A percentile compares a stretch with the other conserved stretches of the same genome.
These are phyloP conservation scores for Alloplasta piceator DNA, from an alignment of 2,888 invertebrate genomes.

Conservation along the genomic window DNA sequence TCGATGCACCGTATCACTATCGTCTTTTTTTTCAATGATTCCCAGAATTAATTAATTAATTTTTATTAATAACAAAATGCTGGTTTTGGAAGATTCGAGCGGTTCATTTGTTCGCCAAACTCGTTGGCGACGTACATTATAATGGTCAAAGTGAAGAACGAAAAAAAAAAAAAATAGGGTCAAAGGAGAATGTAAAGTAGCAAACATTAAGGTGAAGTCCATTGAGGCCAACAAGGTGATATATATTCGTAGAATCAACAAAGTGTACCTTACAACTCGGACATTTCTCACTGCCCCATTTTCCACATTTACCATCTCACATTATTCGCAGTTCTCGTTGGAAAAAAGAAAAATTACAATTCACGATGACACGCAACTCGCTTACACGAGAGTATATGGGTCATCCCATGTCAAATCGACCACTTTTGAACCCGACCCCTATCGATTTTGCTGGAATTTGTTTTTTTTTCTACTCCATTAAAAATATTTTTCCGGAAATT, in stretches of 20 bases:
- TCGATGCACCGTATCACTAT: not conserved
- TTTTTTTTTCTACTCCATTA: too few relatives aligned
- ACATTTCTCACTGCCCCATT: conserved; percentile 39
- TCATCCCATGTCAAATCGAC: too few relatives aligned
- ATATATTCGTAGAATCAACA: conserved; percentile 55
- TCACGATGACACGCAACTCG: conserved; percentile 17
- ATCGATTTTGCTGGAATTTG: too few relatives aligned
- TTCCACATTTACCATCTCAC: not conserved
- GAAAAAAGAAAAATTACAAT: conserved; percentile 26
- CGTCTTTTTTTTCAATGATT: not conserved
- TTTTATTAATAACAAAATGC: not conserved
- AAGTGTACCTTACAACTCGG: conserved; percentile 21
- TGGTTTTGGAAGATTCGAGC: too few relatives aligned
- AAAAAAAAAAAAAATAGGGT: conserved; percentile 39
- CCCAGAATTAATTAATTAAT: not conserved
- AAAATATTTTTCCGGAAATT: too few relatives aligned
- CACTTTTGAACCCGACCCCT: too few relatives aligned
- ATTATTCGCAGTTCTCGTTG: not conserved
- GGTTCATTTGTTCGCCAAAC: too few relatives aligned
- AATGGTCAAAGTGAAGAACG: conserved; percentile 4
- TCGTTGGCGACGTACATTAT: too few relatives aligned
- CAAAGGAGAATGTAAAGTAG: conserved; percentile 56
- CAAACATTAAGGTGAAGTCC: conserved; percentile 22
- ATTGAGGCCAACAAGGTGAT: conserved; percentile 59
- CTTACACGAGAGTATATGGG: conserved; percentile 28